A percentile compares a stretch with the other conserved stretches of the same genome.
phyloP scores from a whole-genome alignment of 2,888 invertebrate genomes.

The Cistogaster globosa region DNA sequence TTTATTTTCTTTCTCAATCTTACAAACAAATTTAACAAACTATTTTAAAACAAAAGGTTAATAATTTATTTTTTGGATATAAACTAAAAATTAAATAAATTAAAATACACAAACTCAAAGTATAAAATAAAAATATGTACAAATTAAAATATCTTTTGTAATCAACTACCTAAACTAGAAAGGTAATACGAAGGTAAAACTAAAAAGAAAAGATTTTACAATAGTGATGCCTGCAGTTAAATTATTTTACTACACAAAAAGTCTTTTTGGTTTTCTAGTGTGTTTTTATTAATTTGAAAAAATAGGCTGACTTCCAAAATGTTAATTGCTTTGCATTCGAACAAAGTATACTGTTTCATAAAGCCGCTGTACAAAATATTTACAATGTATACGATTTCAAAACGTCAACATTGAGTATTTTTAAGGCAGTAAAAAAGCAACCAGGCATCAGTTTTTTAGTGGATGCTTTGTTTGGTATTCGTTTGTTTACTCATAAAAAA shows the following conservation, averaged over 20 bases:
- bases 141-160: slow-evolving; percentile 39
- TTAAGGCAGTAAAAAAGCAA: too few species aligned
- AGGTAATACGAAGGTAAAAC: background rate
- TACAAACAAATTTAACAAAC: slow-evolving; percentile 75
- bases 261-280: slow-evolving; percentile 16
- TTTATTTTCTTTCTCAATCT: slow-evolving; percentile 58
- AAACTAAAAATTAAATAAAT: slow-evolving; percentile 52
- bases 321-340: too few species aligned
- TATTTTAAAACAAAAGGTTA: slow-evolving; percentile 60
- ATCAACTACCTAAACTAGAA: background rate
- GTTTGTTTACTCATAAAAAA: too few species aligned
- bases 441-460: too few species aligned
- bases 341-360: too few species aligned
- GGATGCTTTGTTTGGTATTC: too few species aligned
- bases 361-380: too few species aligned
- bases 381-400: too few species aligned
- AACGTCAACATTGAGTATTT: too few species aligned
- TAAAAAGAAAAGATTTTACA: slow-evolving; percentile 29
- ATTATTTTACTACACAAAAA: background rate
- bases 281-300: background rate
- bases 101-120: slow-evolving; percentile 59
- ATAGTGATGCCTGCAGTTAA: slow-evolving; percentile 5
- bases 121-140: slow-evolving; percentile 37
- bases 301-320: too few species aligned
- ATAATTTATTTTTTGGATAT: slow-evolving; percentile 28